Conservation (phyloP, 2,888 invertebrate species). For the Aphodius granarius region DNA sequence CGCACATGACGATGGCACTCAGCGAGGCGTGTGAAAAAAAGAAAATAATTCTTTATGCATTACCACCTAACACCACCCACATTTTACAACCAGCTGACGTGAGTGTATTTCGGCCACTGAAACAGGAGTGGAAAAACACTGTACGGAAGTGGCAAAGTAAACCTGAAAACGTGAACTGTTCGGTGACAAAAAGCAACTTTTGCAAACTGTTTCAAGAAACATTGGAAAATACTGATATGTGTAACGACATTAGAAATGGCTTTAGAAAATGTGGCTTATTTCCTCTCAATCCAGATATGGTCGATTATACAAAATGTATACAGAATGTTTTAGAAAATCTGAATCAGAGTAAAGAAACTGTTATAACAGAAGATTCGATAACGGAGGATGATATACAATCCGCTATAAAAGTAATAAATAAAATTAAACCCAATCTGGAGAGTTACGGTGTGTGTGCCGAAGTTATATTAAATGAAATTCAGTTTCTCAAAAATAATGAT, state of each 20-base stretch:
- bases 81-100: constrained; percentile 41
- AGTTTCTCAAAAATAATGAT: no score
- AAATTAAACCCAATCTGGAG: no score
- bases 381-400: no score
- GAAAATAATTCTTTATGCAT: constrained; percentile 37
- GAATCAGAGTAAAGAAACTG: no score
- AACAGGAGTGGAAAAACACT: constrained; percentile 39
- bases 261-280: constrained; percentile 36
- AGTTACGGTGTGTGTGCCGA: no score
- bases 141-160: constrained; percentile 33
- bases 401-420: no score
- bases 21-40: constrained; percentile 20
- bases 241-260: constrained; percentile 29
- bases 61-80: constrained; percentile 36
- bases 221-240: constrained; percentile 19
- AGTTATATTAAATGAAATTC: neutral
- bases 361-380: no score
- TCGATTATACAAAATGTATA: constrained; percentile 33
- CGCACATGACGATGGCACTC: constrained; percentile 1
- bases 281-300: constrained; percentile 33
- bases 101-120: constrained; percentile 38
- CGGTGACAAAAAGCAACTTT: constrained; percentile 39
- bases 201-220: constrained; percentile 34
- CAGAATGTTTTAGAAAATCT: neutral
- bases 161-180: constrained; percentile 31